phyloP scores from a whole-genome alignment of 2,113 vertebrate genomes.

The Clupea harengus region DNA sequence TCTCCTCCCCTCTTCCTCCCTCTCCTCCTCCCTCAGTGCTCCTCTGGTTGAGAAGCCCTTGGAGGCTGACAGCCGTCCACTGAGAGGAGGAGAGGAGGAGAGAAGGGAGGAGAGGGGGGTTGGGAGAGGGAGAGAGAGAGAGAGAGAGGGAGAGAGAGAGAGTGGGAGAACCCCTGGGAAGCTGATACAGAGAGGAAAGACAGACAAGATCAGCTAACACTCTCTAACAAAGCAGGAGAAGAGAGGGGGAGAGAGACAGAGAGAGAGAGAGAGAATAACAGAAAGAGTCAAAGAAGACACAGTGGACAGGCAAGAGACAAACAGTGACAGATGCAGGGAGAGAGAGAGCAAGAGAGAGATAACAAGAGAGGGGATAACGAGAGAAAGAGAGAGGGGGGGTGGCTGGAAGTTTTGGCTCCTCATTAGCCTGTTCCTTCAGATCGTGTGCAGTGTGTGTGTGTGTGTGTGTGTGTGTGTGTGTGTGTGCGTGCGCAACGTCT shows the following conservation, averaged over 20 bases:
- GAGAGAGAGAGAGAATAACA: background rate
- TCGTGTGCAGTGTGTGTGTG: background rate
- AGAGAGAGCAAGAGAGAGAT: background rate
- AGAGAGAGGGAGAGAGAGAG: background rate
- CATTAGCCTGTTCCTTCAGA: background rate
- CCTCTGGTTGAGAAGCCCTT: background rate
- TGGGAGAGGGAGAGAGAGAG: background rate
- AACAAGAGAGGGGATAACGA: background rate
- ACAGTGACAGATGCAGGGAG: background rate
- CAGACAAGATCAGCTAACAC: background rate
- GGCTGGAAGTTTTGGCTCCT: no score
- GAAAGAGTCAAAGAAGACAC: background rate
- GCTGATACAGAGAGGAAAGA: background rate
- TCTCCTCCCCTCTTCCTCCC: background rate
- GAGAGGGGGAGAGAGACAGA: background rate
- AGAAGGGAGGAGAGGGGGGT: background rate
- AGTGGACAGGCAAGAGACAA: background rate
- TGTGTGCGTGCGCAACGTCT: background rate
- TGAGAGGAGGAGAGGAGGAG: no score
- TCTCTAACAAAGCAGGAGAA: background rate
- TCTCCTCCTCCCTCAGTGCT: background rate
- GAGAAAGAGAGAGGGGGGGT: background rate
- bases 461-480: background rate
- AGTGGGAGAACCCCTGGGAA: constrained; percentile 8
- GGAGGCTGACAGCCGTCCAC: constrained; percentile 4